Base-by-base conservation (phyloP, 2,888 invertebrate species). In the Apeira syringaria region DNA sequence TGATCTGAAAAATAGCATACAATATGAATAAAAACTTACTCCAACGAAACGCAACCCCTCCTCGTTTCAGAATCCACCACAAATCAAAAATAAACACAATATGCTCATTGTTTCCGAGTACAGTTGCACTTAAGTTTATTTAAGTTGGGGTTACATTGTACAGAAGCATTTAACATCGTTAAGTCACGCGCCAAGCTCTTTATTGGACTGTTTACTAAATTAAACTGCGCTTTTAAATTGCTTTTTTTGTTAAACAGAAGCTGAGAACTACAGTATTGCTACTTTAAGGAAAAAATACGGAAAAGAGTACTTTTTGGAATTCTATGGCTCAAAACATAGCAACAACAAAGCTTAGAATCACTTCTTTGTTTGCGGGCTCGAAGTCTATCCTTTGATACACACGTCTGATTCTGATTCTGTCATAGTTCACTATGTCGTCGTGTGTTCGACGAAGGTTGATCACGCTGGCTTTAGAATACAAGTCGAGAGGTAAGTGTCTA, bases 171-270 rank as follows among this genome's bases (percentile, higher is more conserved):
- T 35, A 48, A 49, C 46, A 45, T 26, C 33, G 39, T 39, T 46
- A 63, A 68, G 67, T 68, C 67, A 68, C 67, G 67, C 60, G 58
- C 67, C 47, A 36, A 42, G 47, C 49, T 33, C 38, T 68, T 68
- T 65, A 68, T 65, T 59, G 56, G 28, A 37, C 5, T 64, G 69
- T 68, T 68, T 68, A 35, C 31, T 13, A 44, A 44, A 44, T 39
- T 46, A 39, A 46, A 46, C 31, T 6, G 20, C 0, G 35, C 15
- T 46, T 46, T 37, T 40, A 30, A 30, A 36, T 49, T 8, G 32
- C 33, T 43, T 46, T 20, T 46, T 43, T 43, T 36, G 39, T 35
- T 36, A 33, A 40, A 41, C 41, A 35, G 34, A 27, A 20, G 11
- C 18, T 24, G 10, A n/a, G 13, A 35, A 5, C 35, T 39, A 13